phyloP scores from a whole-genome alignment of 2,888 invertebrate genomes.

The Oligia strigilis region DNA sequence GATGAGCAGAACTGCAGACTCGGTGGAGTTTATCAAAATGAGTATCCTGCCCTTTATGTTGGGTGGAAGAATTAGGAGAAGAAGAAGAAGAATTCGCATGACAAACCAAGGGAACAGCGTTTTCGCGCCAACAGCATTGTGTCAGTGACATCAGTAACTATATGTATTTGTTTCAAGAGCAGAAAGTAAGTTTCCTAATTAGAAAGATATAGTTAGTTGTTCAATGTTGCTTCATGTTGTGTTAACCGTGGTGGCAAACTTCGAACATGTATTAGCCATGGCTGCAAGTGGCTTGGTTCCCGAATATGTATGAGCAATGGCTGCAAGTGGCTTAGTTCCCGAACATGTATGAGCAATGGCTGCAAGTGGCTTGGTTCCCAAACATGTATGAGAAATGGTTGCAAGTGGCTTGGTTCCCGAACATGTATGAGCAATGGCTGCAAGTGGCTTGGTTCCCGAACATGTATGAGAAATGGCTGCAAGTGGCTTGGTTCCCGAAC shows the following conservation, averaged over 20 bases:
- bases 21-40: not conserved
- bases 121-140: not conserved
- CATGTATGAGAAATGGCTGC: conserved; percentile 37
- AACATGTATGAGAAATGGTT: conserved; percentile 28
- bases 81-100: not conserved
- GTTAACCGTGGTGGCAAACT: conserved; percentile 22
- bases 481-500: conserved; percentile 23
- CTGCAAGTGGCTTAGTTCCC: conserved; percentile 25
- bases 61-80: not conserved
- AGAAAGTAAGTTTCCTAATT: conserved; percentile 1
- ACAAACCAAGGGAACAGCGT: not conserved
- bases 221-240: conserved; percentile 23
- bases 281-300: conserved; percentile 29
- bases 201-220: not conserved
- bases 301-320: conserved; percentile 31
- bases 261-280: conserved; percentile 43
- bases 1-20: not conserved
- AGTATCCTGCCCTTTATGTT: not conserved
- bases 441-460: too few relatives aligned
- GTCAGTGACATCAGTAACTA: not conserved
- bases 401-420: conserved; percentile 26
- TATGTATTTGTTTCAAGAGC: not conserved
- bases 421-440: conserved; percentile 23
- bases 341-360: conserved; percentile 36
- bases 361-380: conserved; percentile 19